Conservation (phyloP, 1,140 invertebrate genomes). For the Atta cephalotes region DNA sequence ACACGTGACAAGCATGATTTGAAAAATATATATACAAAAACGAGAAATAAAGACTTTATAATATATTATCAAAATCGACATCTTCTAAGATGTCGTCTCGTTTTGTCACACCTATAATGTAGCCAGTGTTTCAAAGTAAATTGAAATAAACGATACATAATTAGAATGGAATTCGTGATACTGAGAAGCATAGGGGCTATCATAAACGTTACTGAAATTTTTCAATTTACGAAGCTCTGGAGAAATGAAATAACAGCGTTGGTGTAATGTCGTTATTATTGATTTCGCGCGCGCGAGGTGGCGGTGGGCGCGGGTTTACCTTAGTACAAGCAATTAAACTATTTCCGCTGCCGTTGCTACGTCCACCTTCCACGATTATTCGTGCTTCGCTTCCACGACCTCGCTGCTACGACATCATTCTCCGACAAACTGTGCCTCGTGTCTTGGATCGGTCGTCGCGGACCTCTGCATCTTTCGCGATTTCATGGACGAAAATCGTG, state of each 20-base stretch:
- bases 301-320: not conserved
- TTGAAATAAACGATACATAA: not conserved
- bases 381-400: not conserved
- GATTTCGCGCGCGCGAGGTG: constrained; percentile 12
- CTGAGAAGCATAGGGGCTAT: too few relatives aligned
- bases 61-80: not conserved
- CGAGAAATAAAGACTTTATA: not conserved
- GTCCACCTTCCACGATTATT: not conserved
- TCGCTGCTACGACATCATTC: constrained; percentile 9
- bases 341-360: not conserved
- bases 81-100: not conserved
- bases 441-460: not conserved
- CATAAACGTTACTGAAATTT: not conserved
- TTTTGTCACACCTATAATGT: not conserved
- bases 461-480: constrained; percentile 13
- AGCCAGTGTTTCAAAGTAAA: not conserved
- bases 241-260: not conserved
- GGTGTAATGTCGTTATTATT: constrained; percentile 17
- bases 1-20: too few relatives aligned
- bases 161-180: not conserved
- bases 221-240: not conserved
- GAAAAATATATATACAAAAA: not conserved
- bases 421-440: not conserved
- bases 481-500: not conserved
- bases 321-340: not conserved